Evolutionary conservation across 2,888 invertebrate species (phyloP).

Genomic region (Lasius fuliginosus): DNA sequence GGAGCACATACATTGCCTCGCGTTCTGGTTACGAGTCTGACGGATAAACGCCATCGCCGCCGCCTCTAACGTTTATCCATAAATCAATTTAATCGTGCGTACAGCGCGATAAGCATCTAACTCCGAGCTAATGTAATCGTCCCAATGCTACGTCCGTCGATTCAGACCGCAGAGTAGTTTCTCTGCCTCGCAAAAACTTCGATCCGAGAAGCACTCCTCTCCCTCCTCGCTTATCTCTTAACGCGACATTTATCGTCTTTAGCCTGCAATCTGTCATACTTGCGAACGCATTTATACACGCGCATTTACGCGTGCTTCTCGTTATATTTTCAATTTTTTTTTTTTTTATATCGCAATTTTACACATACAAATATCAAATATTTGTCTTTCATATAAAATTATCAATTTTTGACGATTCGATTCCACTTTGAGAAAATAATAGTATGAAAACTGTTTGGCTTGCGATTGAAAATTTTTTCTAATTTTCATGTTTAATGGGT

Average conservation of each 20-base stretch:
- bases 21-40: slow-evolving; percentile 33
- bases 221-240: neutral
- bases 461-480: slow-evolving; percentile 6
- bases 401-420: neutral
- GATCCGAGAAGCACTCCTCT: neutral
- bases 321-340: neutral
- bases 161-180: slow-evolving; percentile 26
- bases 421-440: neutral
- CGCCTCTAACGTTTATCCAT: slow-evolving; percentile 76
- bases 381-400: neutral
- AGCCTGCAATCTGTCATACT: slow-evolving; percentile 6
- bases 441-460: neutral
- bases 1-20: neutral
- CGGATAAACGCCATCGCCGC: slow-evolving; percentile 57
- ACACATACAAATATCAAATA: neutral
- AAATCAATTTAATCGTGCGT: slow-evolving; percentile 82
- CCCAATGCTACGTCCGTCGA: slow-evolving; percentile 58
- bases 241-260: slow-evolving; percentile 38
- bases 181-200: slow-evolving; percentile 38
- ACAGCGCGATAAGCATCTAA: slow-evolving; percentile 74
- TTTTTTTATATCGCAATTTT: neutral
- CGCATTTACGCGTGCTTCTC: neutral
- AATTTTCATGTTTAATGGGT: slow-evolving; percentile 20
- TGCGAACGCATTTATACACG: slow-evolving; percentile 8
- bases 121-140: slow-evolving; percentile 76